phyloP scores from a whole-genome alignment of 2,113 vertebrate species.

The Protomyctophum bolini region DNA sequence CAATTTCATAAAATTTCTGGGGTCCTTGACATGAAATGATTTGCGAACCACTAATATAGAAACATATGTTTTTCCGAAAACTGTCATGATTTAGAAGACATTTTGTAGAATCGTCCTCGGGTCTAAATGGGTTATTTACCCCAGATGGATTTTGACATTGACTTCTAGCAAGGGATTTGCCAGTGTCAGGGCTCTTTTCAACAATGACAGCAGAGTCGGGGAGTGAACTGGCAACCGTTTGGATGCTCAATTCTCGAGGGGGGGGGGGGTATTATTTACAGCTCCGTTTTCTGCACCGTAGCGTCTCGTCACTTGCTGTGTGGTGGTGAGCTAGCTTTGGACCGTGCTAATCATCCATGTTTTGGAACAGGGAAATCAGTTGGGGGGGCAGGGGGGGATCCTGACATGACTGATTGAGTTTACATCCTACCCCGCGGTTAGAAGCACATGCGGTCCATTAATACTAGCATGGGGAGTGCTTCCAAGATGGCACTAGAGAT shows the following conservation, averaged over 20 bases:
- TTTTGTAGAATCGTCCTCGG: no score
- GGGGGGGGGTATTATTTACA: neutral
- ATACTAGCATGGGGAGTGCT: neutral
- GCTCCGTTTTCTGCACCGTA: neutral
- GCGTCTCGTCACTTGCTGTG: neutral
- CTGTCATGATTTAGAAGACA: no score
- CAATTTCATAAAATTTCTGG: no score
- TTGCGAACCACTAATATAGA: no score
- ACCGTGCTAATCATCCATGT: neutral
- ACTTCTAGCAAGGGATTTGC: neutral
- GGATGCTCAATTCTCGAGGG: neutral
- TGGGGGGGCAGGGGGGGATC: neutral
- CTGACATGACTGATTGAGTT: slow-evolving; percentile 1
- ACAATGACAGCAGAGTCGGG: neutral
- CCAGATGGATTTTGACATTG: neutral
- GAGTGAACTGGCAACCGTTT: slow-evolving; percentile 8
- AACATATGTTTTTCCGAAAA: no score
- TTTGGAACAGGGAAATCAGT: neutral
- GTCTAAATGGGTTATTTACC: no score
- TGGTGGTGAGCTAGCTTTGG: neutral
- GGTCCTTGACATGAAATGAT: no score
- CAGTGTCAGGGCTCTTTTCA: neutral
- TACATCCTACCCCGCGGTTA: neutral
- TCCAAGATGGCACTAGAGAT: neutral
- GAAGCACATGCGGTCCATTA: neutral